Evolutionary conservation across 2,888 invertebrate species (phyloP).

Genomic region (Drosophila niveifrons): DNA sequence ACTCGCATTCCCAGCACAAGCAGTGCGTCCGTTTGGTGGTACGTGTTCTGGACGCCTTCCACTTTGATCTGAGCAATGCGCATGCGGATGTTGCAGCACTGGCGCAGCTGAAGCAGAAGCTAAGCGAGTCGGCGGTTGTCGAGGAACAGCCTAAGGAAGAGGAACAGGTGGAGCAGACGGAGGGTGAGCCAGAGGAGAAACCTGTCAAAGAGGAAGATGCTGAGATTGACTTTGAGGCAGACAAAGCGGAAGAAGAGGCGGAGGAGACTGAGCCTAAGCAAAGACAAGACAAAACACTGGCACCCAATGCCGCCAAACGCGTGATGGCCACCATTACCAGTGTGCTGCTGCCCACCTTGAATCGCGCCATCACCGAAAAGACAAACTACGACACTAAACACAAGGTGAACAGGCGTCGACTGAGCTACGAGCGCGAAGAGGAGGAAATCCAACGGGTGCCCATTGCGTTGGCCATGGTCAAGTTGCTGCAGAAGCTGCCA

Average conservation of each 20-base stretch:
- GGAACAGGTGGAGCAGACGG: slow-evolving; percentile 54
- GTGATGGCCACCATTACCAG: slow-evolving; percentile 90
- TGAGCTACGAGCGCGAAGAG: slow-evolving; percentile 91
- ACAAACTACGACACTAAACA: slow-evolving; percentile 91
- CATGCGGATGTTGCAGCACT: slow-evolving; percentile 74
- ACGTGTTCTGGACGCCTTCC: slow-evolving; percentile 94
- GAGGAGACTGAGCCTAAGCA: slow-evolving; percentile 28
- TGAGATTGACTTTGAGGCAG: slow-evolving; percentile 47
- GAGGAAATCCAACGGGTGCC: slow-evolving; percentile 96
- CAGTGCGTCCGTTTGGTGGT: slow-evolving; percentile 92
- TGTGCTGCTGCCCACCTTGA: slow-evolving; percentile 92
- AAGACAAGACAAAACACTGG: slow-evolving; percentile 83
- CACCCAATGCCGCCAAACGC: slow-evolving; percentile 90
- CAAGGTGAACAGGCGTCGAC: slow-evolving; percentile 90
- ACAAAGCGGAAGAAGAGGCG: slow-evolving; percentile 21
- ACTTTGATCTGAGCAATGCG: slow-evolving; percentile 93
- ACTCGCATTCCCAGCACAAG: slow-evolving; percentile 91
- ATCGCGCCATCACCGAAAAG: slow-evolving; percentile 89
- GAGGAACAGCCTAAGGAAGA: slow-evolving; percentile 78
- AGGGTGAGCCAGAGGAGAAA: slow-evolving; percentile 77
- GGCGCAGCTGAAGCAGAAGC: slow-evolving; percentile 67
- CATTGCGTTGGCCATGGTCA: slow-evolving; percentile 96
- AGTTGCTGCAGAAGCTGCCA: slow-evolving; percentile 95
- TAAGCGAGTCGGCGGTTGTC: slow-evolving; percentile 68
- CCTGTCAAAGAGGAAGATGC: slow-evolving; percentile 20